phyloP scores from a whole-genome alignment of 1,140 invertebrate species.

The Drosophila ananassae region DNA sequence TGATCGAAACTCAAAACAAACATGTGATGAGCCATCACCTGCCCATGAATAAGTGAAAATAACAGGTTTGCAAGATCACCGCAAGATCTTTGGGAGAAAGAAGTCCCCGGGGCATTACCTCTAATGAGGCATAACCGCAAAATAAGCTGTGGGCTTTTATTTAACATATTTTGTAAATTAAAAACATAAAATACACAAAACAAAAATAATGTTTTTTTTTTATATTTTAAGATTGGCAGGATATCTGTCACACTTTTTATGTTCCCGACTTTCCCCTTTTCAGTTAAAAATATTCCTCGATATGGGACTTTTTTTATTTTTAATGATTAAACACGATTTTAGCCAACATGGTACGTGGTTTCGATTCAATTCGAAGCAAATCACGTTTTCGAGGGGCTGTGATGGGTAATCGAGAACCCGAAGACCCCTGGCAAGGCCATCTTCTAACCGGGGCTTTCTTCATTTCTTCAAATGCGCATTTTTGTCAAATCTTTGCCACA shows the following conservation, averaged over 20 bases:
- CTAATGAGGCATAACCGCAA: slow-evolving; percentile 29
- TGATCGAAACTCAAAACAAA: slow-evolving; percentile 25
- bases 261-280: slow-evolving; percentile 43
- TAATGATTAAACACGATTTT: slow-evolving; percentile 71
- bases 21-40: slow-evolving; percentile 33
- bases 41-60: slow-evolving; percentile 32
- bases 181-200: neutral
- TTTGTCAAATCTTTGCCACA: slow-evolving; percentile 2
- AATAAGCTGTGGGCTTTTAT: slow-evolving; percentile 1
- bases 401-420: slow-evolving; percentile 30
- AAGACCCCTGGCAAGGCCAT: slow-evolving; percentile 55
- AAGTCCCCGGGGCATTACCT: slow-evolving; percentile 4
- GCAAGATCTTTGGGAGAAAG: slow-evolving; percentile 9
- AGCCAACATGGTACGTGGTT: slow-evolving; percentile 52
- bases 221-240: too few species aligned
- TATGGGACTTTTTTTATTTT: slow-evolving; percentile 33
- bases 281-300: slow-evolving; percentile 11
- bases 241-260: neutral
- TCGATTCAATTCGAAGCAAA: slow-evolving; percentile 53
- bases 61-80: slow-evolving; percentile 16
- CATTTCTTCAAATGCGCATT: slow-evolving; percentile 11
- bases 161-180: slow-evolving; percentile 5
- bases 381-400: slow-evolving; percentile 54
- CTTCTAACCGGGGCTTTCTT: slow-evolving; percentile 24
- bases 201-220: neutral